These are phyloP conservation scores for Piaya cayana DNA, from an alignment of 2,113 vertebrate genomes.

Conservation along the genomic window DNA sequence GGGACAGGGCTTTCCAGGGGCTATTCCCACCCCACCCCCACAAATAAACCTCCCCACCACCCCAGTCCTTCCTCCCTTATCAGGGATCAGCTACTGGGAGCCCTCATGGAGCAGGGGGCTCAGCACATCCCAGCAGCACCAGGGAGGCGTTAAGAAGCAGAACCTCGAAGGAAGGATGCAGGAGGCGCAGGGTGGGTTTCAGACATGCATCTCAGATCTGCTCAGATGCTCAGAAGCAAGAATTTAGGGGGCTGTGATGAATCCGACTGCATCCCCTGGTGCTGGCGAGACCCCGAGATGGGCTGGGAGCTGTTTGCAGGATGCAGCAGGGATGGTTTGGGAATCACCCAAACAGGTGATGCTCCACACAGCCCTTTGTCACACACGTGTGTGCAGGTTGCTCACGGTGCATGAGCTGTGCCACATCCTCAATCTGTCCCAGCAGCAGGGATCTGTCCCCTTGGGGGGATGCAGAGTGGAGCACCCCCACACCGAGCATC, in stretches of 20 bases:
- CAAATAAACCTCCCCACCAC: neutral
- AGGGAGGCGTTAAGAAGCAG: neutral
- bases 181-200: neutral
- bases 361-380: neutral
- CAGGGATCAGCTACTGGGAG: too few relatives aligned
- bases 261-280: fast-evolving
- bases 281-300: fast-evolving
- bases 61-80: too few relatives aligned
- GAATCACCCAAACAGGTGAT: neutral
- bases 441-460: neutral
- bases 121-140: fast-evolving
- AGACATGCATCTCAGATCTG: neutral
- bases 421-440: neutral
- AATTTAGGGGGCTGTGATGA: neutral
- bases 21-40: too few relatives aligned
- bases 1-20: neutral
- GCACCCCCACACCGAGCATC: neutral
- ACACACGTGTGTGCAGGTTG: fast-evolving
- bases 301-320: neutral
- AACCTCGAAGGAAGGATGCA: neutral
- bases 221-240: neutral
- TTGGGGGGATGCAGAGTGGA: neutral
- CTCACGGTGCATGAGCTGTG: neutral
- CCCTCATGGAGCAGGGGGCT: neutral
- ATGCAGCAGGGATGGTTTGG: fast-evolving